These are phyloP conservation scores for Rhaphigaster nebulosa DNA, from an alignment of 2,888 invertebrate species.

Conservation along the genomic window DNA sequence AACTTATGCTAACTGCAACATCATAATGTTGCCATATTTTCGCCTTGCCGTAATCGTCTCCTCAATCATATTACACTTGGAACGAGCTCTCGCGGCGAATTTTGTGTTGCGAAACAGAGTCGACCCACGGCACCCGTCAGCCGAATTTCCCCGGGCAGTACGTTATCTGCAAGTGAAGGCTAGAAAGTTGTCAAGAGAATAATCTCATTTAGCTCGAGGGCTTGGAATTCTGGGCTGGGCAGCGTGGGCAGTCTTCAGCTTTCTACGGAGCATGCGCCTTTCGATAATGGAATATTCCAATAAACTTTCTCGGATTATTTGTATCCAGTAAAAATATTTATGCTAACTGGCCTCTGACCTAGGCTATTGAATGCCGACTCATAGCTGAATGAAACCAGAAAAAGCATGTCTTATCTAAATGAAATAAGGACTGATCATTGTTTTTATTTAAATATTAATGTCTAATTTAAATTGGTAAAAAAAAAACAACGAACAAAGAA, in stretches of 20 bases:
- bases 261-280: not conserved
- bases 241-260: not conserved
- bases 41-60: not conserved
- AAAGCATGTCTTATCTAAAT: no score
- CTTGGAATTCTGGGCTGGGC: conserved; percentile 19
- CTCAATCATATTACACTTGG: not conserved
- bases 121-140: not conserved
- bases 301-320: not conserved
- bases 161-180: not conserved
- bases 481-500: no score
- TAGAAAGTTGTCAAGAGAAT: conserved; percentile 12
- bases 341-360: not conserved
- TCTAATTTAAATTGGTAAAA: no score
- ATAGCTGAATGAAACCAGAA: no score
- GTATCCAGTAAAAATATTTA: not conserved
- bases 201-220: conserved; percentile 1
- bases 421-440: no score
- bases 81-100: not conserved
- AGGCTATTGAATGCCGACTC: no score
- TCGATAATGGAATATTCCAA: conserved; percentile 13
- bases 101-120: not conserved
- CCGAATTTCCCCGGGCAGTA: not conserved
- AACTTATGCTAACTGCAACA: no score
- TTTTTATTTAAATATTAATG: no score
- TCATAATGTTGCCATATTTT: not conserved